Base-by-base conservation (phyloP, 1,140 invertebrate genomes). In the Holotrichia oblita region DNA sequence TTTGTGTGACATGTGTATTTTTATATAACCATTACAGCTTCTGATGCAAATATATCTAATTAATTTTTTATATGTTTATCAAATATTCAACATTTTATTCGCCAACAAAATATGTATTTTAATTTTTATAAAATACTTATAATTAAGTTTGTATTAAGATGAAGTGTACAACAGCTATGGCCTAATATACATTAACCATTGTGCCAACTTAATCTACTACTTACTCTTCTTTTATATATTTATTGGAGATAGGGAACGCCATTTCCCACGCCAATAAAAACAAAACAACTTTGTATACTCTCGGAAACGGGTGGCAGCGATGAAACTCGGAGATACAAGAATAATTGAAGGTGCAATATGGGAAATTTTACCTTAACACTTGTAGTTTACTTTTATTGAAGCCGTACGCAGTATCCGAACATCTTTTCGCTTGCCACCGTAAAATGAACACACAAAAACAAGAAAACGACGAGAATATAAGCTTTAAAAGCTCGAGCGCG, bases 301-400 rank as follows among this genome's bases (percentile, higher is more conserved):
- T 34, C 61, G 22, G 7, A 69, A 61, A 8, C n/a, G 59, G 48
- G 6, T 55, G 48, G 48, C 48, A 14, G 6, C 14, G 61, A 17
- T 69, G 22, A 69, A 69, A 69, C 61, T 14, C 20, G 12, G 61
- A 69, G 61, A 24, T 69, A 34, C 61, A 69, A 69, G 61, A 69
- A 69, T 69, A 69, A 69, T 69, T 69, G 61, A 69, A 69, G 61
- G 17, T 22, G 61, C 61, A 69, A 69, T 69, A 69, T 27, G 61
- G 61, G 61, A 27, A 69, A 69, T 69, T 69, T 69, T 27, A 34
- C 61, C 27, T 69, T 34, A 69, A 69, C 61, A 69, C 61, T 69
- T 69, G 22, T 27, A 69, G 61, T 69, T 69, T 69, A 69, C 61
- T 69, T 69, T 69, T 69, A 69, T 69, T 69, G 61, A 6, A 20